Base-by-base conservation (phyloP, 2,113 vertebrate species). In the Pteropus alecto region DNA sequence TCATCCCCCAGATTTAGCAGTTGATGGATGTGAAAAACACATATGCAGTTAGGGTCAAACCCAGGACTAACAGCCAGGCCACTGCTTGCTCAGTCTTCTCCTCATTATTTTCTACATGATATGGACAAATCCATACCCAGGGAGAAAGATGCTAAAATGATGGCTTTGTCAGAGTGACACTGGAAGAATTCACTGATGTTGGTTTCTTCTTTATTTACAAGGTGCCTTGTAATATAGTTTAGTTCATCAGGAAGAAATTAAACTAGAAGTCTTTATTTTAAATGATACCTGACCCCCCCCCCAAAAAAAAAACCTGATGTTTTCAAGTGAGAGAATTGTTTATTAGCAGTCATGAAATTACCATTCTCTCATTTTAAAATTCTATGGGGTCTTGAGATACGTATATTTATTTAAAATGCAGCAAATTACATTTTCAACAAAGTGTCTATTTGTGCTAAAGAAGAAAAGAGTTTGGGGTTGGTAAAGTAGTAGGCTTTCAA, bases 191-290 rank as follows among this genome's bases (percentile, higher is more conserved):
- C 46, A 48, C 51, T 70, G 41, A 51, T 35, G 13, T 58, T 84
- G 38, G 22, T 58, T 91, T 84, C n/a, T 91, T 54, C 56, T 71
- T 91, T 33, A 65, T 88, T 87, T 79, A 67, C 14, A 70, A 63
- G 46, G 33, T 82, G 16, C 24, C 33, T 35, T 43, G 30, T 73
- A 30, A 30, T 38, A 18, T 33, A 41, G 15, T 60, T 76, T 85
- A 70, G 8, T 43, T 71, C 60, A 81, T 81, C 41, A 79, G 41
- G n/a, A 91, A 96, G 65, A 83, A 77, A 93, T 71, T 67, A 93
- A 92, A 61, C 77, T 84, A 71, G 41, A 65, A 43, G 24, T 38
- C 33, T 74, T 90, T 38, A 61, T 16, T 97, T 87, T 93, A 16
- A 68, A 65, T 82, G 63, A 88, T 78, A 83, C 41, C 79, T 90